Base-by-base conservation (phyloP, 2,113 vertebrate genomes). In the Indicator maculatus region DNA sequence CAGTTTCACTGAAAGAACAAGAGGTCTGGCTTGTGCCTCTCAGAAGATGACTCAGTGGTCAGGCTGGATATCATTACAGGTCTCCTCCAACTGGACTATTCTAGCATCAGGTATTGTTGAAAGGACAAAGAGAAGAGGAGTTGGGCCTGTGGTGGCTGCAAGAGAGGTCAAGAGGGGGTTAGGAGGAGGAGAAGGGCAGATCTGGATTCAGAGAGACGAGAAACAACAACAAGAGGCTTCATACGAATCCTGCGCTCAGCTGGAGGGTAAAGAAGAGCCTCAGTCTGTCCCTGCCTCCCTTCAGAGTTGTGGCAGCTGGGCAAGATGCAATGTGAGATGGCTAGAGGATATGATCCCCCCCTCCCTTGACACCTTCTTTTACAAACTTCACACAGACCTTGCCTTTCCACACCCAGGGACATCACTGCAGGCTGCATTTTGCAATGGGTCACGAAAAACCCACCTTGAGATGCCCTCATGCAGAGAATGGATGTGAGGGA, bases 81-180 rank as follows among this genome's bases (percentile, higher is more conserved):
- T 26, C 45, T 11, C 26, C 64, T 64, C 31, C 26, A 93, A 26
- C 50, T 52, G 50, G 21, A 50, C 47, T 12, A 50, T 11, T 50
- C 21, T 26, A 52, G 24, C 19, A 12, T 63, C 33, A 67, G 33
- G 21, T 53, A 4, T 9, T 21, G 11, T 45, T 77, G 38, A 58
- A 71, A 56, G 24, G 71, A 13, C 11, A 56, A 78, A 73, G 16
- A 23, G 26, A 82, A 12, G 19, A 84, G 19, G 31, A 88, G 33
- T 5, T 0, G 0, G 21, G 36, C 39, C 31, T 79, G 56, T 10
- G 2, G 15, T 69, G 19, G 10, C 33, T 84, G 24, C 13, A 52
- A 24, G 23, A 52, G 23, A 8, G 7, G 26, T 64, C 17, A 4
- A 71, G 12, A 33, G 6, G 1, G 2, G 2, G 1, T 66, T 77